phyloP scores from a whole-genome alignment of 1,140 invertebrate species.

The Philopotamus ludificatus region DNA sequence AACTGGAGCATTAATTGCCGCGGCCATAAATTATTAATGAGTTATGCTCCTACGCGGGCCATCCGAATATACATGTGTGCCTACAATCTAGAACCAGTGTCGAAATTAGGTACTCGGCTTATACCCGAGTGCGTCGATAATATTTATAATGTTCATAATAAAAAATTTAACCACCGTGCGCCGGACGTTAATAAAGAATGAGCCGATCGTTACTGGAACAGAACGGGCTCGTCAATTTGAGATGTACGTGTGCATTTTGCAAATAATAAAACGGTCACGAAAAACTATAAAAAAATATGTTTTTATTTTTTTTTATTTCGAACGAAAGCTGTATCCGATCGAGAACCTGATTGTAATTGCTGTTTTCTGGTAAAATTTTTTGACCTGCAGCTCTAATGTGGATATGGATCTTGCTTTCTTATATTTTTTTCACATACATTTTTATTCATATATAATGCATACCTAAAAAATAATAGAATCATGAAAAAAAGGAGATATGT shows the following conservation, averaged over 20 bases:
- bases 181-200: neutral
- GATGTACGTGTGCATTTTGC: neutral
- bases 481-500: too few species aligned
- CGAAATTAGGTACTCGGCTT: constrained; percentile 25
- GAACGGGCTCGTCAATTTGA: neutral
- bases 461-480: too few species aligned
- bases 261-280: neutral
- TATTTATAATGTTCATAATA: constrained; percentile 7
- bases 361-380: too few species aligned
- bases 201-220: neutral
- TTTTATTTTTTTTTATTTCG: too few species aligned
- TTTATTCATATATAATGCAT: too few species aligned
- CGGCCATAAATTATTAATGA: constrained; percentile 32
- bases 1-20: constrained; percentile 30
- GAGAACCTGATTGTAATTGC: too few species aligned
- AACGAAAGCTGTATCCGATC: too few species aligned
- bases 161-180: neutral
- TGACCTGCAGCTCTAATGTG: too few species aligned
- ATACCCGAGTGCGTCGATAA: neutral
- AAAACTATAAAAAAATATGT: neutral
- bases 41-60: constrained; percentile 25
- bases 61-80: constrained; percentile 26
- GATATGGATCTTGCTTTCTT: too few species aligned
- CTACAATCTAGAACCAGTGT: constrained; percentile 32
- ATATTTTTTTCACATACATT: too few species aligned